Percentiles rank a stretch among this genome's conserved stretches.
Evolutionary conservation across 1,140 invertebrate species (phyloP).

Genomic region (Calliopsis andreniformis): DNA sequence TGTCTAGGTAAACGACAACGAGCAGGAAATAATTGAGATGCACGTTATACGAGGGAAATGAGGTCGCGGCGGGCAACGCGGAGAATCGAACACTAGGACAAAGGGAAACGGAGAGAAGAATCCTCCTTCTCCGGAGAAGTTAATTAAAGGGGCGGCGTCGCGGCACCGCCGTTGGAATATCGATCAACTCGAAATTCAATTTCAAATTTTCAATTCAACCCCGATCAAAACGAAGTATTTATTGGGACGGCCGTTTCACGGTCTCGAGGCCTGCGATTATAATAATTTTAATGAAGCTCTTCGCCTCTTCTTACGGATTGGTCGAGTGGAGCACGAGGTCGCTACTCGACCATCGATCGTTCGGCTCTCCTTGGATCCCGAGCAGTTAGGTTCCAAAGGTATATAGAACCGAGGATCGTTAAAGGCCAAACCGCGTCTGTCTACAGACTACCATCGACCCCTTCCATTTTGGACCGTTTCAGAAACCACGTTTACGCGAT

Average conservation of each 20-base stretch:
- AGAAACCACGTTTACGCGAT: background rate
- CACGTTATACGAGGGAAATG: background rate
- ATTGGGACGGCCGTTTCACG: constrained; percentile 13
- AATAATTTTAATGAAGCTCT: constrained; percentile 75
- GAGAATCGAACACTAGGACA: background rate
- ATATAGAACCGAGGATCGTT: no score
- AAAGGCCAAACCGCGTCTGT: no score
- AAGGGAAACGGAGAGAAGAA: background rate
- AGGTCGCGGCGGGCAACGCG: background rate
- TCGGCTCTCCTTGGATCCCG: no score
- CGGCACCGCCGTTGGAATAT: constrained; percentile 32
- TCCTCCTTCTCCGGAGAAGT: background rate
- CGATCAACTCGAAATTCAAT: constrained; percentile 49
- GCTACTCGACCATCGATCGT: no score
- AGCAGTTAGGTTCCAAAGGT: no score
- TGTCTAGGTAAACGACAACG: background rate
- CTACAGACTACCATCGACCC: background rate
- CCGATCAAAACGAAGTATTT: constrained; percentile 34
- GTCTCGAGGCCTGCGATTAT: constrained; percentile 49
- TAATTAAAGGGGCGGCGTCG: constrained; percentile 33
- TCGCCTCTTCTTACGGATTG: background rate
- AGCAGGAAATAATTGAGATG: constrained; percentile 21
- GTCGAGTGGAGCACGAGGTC: no score
- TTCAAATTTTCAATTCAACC: constrained; percentile 51
- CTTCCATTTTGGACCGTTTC: background rate